Base-by-base conservation (phyloP, 2,113 vertebrate species). In the Mormyrus lacerda region DNA sequence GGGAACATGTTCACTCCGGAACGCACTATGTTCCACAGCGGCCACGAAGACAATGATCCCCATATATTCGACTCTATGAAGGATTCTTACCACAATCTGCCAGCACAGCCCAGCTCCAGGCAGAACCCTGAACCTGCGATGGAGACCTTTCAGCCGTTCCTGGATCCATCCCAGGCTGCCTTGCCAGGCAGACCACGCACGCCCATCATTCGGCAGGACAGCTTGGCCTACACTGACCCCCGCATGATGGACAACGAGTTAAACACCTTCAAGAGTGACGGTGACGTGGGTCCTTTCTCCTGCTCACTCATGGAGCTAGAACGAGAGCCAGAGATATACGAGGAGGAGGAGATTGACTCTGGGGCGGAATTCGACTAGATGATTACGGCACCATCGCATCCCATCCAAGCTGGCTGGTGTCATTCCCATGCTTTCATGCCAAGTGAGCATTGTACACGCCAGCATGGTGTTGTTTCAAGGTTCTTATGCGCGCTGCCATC, bases 21-120 rank as follows among this genome's bases (percentile, higher is more conserved):
- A 0, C 96, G 94, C 53, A 79, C 55, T 0, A 91, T 94, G 39
- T 97, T 97, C 50, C 76, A 90, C 35, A 98, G 97, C 90, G 88
- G 42, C 0, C 95, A 95, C 3, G 95, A 96, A 0, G 95, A 95
- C 35, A 97, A 95, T 0, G 97, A 98, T 0, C 97, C 97, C 4
- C 97, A 97, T 1, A 94, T 99, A 84, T 99, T 99, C 10, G 96
- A 94, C 0, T 95, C 96, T 89, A 98, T 99, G 15, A 98, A 99
- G 0, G 98, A 99, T 6, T 93, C 93, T 7, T 94, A 95, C 61
- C 92, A 90, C 4, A 47, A 91, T 35, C 94, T 94, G 1, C 79
- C 90, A 0, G 91, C 93, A 87, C 93, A 94, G 69, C 21, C 69
- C 1, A 4, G 24, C 0, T 87, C 92, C 0, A 91, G 93, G 42